These are phyloP conservation scores for Virgularia gustaviana DNA, from an alignment of 92 coral and sea anemone species.

Conservation along the genomic window DNA sequence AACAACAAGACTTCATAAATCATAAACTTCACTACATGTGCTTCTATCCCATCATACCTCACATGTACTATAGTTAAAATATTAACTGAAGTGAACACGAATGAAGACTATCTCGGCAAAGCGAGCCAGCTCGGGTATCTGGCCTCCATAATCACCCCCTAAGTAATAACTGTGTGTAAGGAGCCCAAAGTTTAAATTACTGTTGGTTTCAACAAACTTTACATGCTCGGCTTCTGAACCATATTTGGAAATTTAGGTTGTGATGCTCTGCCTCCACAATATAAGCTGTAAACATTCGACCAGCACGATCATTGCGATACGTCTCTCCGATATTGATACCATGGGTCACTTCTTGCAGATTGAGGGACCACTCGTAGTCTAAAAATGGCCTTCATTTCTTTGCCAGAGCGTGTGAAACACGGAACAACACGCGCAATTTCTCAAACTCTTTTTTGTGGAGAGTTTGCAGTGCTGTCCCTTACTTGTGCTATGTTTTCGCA, in stretches of 20 bases:
- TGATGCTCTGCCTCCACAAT: conserved; percentile 23
- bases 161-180: no score
- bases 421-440: not conserved
- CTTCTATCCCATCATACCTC: no score
- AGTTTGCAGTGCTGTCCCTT: not conserved
- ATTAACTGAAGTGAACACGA: no score
- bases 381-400: conserved; percentile 11
- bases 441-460: not conserved
- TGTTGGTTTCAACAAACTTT: no score
- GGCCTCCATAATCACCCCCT: no score
- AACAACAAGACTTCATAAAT: no score
- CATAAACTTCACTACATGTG: no score
- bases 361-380: conserved; percentile 20
- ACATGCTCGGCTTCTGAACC: no score
- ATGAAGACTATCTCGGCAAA: no score
- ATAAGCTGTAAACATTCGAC: not conserved
- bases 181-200: no score
- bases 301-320: conserved; percentile 20
- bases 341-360: not conserved
- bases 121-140: no score
- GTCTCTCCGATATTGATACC: conserved; percentile 15
- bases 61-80: conserved; percentile 5
- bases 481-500: not conserved
- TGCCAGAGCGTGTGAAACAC: conserved; percentile 14
- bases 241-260: no score